phyloP scores from a whole-genome alignment of 2,888 invertebrate species.

The Mystacides longicornis region DNA sequence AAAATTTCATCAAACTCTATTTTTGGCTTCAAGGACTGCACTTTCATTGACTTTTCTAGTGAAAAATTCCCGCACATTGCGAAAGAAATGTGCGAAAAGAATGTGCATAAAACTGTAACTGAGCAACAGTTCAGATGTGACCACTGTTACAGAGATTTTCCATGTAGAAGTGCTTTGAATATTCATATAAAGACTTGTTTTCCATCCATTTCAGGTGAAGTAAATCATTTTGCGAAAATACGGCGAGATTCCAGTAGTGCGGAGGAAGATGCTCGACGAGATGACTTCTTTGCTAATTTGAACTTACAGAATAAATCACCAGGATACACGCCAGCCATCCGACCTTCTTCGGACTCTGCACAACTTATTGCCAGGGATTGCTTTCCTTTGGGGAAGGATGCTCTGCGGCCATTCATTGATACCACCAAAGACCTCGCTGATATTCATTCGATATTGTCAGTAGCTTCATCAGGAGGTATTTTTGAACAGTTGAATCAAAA shows the following conservation, averaged over 20 bases:
- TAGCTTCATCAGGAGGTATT: constrained; percentile 63
- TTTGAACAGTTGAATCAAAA: constrained; percentile 54
- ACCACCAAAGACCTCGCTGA: constrained; percentile 73
- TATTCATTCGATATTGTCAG: constrained; percentile 74
- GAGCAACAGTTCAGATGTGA: constrained; percentile 62
- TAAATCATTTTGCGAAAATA: constrained; percentile 29
- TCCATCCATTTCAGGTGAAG: constrained; percentile 33
- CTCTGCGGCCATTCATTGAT: constrained; percentile 43
- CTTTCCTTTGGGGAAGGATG: constrained; percentile 33
- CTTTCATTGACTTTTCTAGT: constrained; percentile 72
- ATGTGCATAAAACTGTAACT: constrained; percentile 52
- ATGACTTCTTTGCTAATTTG: constrained; percentile 75
- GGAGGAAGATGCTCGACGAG: constrained; percentile 57
- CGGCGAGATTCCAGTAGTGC: constrained; percentile 31
- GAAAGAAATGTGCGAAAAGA: constrained; percentile 62
- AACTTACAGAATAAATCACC: constrained; percentile 67
- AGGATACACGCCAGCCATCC: constrained; percentile 41
- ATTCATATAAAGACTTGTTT: constrained; percentile 52
- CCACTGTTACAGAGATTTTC: constrained; percentile 64
- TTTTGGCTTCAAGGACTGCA: constrained; percentile 62
- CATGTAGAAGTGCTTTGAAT: constrained; percentile 58
- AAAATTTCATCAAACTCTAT: constrained; percentile 41
- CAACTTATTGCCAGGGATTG: constrained; percentile 40
- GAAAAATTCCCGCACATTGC: constrained; percentile 75
- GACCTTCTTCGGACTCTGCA: constrained; percentile 40